A percentile compares a stretch with the other conserved stretches of the same genome.
Conservation (phyloP, 2,888 invertebrate species). For the Odontomyia ornata region DNA sequence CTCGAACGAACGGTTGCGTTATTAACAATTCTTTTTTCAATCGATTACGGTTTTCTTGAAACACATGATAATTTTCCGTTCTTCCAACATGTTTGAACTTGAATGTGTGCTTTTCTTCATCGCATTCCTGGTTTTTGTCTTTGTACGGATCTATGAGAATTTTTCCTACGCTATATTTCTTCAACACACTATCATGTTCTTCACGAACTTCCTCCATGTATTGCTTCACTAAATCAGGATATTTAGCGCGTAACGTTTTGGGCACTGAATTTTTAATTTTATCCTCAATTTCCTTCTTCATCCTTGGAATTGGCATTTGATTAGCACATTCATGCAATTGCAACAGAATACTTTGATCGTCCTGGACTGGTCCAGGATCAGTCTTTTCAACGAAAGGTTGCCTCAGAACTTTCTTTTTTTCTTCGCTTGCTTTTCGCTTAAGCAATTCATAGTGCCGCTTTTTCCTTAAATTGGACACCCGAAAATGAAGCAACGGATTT, state of each 20-base stretch:
- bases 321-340: constrained; percentile 69
- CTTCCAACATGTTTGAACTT: constrained; percentile 70
- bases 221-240: constrained; percentile 65
- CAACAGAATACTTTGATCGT: constrained; percentile 65
- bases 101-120: constrained; percentile 55
- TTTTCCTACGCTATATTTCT: constrained; percentile 71
- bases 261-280: constrained; percentile 70
- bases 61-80: constrained; percentile 69
- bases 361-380: constrained; percentile 66
- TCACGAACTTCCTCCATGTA: constrained; percentile 67
- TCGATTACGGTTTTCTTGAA: constrained; percentile 68
- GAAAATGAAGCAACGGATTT: constrained; percentile 61
- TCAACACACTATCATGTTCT: constrained; percentile 71
- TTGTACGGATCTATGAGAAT: constrained; percentile 70
- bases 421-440: constrained; percentile 56
- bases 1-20: constrained; percentile 71
- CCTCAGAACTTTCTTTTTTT: constrained; percentile 57
- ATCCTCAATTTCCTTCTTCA: constrained; percentile 70
- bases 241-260: constrained; percentile 67
- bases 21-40: constrained; percentile 69
- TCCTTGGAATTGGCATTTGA: constrained; percentile 69
- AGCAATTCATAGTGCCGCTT: constrained; percentile 57
- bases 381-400: constrained; percentile 54
- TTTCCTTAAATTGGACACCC: constrained; percentile 59
- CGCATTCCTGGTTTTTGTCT: background rate